Conservation (phyloP, 2,888 invertebrate species). For the Cephonodes hylas region DNA sequence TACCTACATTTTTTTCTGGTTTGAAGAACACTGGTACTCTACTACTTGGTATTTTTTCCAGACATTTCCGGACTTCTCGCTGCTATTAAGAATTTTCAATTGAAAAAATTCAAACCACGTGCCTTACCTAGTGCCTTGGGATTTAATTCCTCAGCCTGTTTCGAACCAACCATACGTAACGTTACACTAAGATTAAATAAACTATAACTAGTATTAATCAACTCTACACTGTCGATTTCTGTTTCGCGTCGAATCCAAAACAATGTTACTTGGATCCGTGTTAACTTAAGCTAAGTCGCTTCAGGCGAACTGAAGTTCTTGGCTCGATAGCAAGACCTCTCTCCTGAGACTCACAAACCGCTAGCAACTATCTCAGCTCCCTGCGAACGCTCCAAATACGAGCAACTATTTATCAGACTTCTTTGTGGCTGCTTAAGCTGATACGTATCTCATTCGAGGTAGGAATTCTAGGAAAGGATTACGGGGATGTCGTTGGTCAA, state of each 20-base stretch:
- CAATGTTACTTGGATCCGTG: not conserved
- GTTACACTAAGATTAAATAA: no score
- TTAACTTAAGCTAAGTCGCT: not conserved
- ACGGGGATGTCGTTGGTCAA: no score
- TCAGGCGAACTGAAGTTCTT: constrained; percentile 6
- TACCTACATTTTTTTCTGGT: no score
- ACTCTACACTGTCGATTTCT: not conserved
- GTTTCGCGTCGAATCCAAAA: not conserved
- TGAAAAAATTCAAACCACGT: no score
- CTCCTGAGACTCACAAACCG: not conserved
- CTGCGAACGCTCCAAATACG: not conserved
- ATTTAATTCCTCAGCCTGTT: no score
- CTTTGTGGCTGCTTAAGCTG: not conserved
- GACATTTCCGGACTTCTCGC: no score
- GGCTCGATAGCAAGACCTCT: constrained; percentile 5
- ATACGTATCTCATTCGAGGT: not conserved
- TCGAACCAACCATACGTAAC: no score
- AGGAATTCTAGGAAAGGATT: not conserved
- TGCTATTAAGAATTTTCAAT: no score
- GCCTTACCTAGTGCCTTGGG: no score
- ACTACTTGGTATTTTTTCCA: no score
- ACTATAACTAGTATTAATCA: not conserved
- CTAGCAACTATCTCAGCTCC: not conserved
- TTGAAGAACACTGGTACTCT: no score
- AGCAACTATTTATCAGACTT: not conserved